Evolutionary conservation across 2,797 vertebrate species (phyloP).

Genomic region (Brotula barbata): DNA sequence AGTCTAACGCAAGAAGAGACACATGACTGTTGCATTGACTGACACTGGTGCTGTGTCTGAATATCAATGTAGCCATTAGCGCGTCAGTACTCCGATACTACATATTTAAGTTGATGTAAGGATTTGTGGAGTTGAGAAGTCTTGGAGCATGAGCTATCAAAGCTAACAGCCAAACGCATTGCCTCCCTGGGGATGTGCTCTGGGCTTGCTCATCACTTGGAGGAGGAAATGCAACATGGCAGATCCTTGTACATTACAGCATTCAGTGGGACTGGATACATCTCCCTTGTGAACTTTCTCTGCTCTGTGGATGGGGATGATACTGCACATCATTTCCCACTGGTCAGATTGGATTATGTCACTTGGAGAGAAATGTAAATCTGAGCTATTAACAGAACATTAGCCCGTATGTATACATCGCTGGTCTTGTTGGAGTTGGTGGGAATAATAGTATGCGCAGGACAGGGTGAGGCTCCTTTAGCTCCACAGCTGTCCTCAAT

Average conservation of each 20-base stretch:
- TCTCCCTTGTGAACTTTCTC: constrained; percentile 14
- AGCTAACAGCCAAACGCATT: constrained; percentile 39
- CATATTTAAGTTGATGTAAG: constrained; percentile 22
- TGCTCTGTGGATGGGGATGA: constrained; percentile 27
- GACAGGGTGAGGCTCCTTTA: constrained; percentile 4
- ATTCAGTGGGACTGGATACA: constrained; percentile 22
- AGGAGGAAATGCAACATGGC: constrained; percentile 67
- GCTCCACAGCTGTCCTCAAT: constrained; percentile 3
- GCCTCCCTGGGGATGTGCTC: constrained; percentile 39
- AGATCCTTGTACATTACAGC: constrained; percentile 50
- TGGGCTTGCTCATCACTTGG: constrained; percentile 60
- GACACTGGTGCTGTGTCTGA: constrained; percentile 34
- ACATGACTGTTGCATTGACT: no score
- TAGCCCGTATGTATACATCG: background rate
- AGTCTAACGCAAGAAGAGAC: background rate
- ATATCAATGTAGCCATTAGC: constrained; percentile 32
- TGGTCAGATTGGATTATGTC: constrained; percentile 31
- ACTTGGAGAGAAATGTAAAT: constrained; percentile 14
- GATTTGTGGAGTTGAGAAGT: constrained; percentile 21
- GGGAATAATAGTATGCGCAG: constrained; percentile 6
- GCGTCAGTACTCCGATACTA: constrained; percentile 36
- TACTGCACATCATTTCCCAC: constrained; percentile 15
- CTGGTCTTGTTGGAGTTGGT: background rate
- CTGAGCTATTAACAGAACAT: constrained; percentile 19
- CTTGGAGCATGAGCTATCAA: constrained; percentile 31